Evolutionary conservation across 2,888 invertebrate species (phyloP), one percentile per base, ranked within the genome.

Genomic region (Xylota sylvarum): DNA sequence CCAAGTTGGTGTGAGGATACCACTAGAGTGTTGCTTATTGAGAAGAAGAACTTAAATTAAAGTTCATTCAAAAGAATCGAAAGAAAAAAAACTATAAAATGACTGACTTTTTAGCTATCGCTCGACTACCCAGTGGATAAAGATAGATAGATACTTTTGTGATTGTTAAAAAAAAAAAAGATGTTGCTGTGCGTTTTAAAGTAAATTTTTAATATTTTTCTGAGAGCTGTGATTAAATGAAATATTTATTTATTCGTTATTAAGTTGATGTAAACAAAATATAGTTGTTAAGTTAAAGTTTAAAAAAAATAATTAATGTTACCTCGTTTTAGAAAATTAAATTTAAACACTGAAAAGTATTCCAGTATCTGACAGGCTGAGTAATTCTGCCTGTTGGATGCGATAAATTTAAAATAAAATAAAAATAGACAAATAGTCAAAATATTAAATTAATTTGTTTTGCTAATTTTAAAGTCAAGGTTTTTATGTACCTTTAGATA

Each of bases 171-270:
- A 58, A 9, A 7, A 23, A 55, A 72, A 55, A n/a, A 43, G 2
- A 1, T 46, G 48, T 48, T 62, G 73, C 52, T 55, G 55, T 69
- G 48, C 14, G 52, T 48, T 56, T 55, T 35, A 3, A 56, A 27
- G 43, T 43, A 14, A 14, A 48, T 62, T 30, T 52, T 58, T 56
- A 52, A 78, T 23, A 3, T 32, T 50, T 46, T 32, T 78, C 30
- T 46, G 52, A 81, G 72, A 81, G 48, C 85, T 86, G 85, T 86
- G 85, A 86, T 86, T 69, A 81, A 23, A 56, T 72, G 46, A 81
- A 81, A 72, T 79, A 83, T 78, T 83, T 85, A 86, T 86, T 81
- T 80, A 80, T 77, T 77, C 65, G 67, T 73, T 72, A 43, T 55
- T 73, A 46, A 52, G 48, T 62, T 50, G 7, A 37, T 62, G 35